phyloP scores from a whole-genome alignment of 2,888 invertebrate species.

The Syritta pipiens region DNA sequence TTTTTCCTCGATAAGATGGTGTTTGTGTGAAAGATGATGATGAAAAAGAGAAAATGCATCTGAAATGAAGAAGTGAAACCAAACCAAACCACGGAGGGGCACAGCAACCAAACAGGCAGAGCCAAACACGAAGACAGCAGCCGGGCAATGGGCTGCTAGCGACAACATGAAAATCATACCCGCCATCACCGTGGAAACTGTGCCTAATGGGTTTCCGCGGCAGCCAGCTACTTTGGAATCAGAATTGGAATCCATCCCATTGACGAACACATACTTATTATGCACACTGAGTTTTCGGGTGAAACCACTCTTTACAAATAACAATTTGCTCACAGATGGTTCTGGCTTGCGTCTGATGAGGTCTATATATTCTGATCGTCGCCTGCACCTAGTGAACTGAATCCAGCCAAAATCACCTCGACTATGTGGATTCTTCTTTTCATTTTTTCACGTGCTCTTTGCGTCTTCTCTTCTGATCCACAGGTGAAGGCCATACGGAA shows the following conservation, averaged over 20 bases:
- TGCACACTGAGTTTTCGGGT: constrained; percentile 58
- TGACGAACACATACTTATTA: constrained; percentile 58
- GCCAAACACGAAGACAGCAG: constrained; percentile 1
- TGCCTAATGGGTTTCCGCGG: constrained; percentile 42
- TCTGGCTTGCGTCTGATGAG: constrained; percentile 17
- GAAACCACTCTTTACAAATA: constrained; percentile 44
- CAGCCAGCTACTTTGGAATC: constrained; percentile 3
- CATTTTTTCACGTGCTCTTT: not conserved
- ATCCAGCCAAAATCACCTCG: constrained; percentile 24
- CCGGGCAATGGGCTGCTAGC: constrained; percentile 10
- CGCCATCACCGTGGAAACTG: constrained; percentile 47
- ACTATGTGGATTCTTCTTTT: not conserved
- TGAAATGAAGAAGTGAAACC: constrained; percentile 68
- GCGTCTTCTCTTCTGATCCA: constrained; percentile 26
- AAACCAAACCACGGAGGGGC: constrained; percentile 30
- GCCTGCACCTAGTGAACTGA: constrained; percentile 46
- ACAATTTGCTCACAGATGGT: constrained; percentile 23
- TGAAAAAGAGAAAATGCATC: constrained; percentile 68
- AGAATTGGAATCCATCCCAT: constrained; percentile 43
- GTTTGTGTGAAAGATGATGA: constrained; percentile 35
- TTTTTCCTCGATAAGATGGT: constrained; percentile 7
- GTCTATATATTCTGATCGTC: constrained; percentile 36
- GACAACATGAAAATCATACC: constrained; percentile 45
- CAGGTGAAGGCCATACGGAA: constrained; percentile 88
- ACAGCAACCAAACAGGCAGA: constrained; percentile 15